These are phyloP conservation scores for Melinaea menophilus DNA, from an alignment of 2,888 invertebrate genomes.

Conservation along the genomic window DNA sequence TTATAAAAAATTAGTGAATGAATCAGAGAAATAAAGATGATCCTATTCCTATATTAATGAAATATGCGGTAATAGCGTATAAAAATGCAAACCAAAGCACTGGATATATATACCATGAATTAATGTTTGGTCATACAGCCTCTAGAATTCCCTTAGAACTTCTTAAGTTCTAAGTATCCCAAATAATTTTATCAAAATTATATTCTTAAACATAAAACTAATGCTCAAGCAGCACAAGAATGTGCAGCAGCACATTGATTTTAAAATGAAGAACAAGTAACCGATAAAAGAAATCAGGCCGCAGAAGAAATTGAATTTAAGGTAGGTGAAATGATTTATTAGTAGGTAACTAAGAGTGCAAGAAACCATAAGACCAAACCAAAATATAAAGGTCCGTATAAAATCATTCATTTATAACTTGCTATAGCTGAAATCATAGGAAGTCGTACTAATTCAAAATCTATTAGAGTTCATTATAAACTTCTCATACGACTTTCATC, in stretches of 20 bases:
- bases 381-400: too few relatives aligned
- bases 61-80: conserved; percentile 4
- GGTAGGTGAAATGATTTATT: conserved; percentile 25
- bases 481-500: not conserved
- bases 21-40: conserved; percentile 14
- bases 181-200: too few relatives aligned
- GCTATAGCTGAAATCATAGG: not conserved
- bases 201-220: too few relatives aligned
- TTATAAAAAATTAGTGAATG: conserved; percentile 25
- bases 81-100: not conserved
- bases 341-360: conserved; percentile 25
- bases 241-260: too few relatives aligned
- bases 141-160: too few relatives aligned
- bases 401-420: too few relatives aligned
- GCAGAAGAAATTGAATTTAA: conserved; percentile 16
- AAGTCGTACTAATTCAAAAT: not conserved
- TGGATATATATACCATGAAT: not conserved
- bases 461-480: not conserved
- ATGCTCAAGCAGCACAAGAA: too few relatives aligned
- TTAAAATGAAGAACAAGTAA: too few relatives aligned
- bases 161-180: too few relatives aligned
- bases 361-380: conserved; percentile 17
- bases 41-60: conserved; percentile 18
- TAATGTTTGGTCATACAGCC: too few relatives aligned
- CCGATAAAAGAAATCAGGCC: conserved; percentile 12